A percentile compares a stretch with the other conserved stretches of the same genome.
Evolutionary conservation across 2,888 invertebrate species (phyloP).

Genomic region (Apamea crenata): DNA sequence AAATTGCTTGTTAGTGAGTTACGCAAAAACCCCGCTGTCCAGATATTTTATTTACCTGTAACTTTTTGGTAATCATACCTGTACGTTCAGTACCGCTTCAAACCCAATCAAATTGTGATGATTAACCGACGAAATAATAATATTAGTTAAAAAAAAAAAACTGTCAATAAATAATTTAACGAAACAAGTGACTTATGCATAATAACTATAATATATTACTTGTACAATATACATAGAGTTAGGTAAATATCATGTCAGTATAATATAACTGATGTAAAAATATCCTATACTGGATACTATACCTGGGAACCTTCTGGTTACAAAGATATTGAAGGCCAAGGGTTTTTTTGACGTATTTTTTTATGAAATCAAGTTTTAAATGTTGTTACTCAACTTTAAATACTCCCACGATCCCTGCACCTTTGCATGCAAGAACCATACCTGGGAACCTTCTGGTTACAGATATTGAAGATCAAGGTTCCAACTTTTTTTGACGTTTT

Average conservation of each 20-base stretch:
- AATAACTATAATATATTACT: slow-evolving; percentile 46
- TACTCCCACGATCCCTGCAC: no score
- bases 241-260: background rate
- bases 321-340: no score
- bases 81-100: slow-evolving; percentile 23
- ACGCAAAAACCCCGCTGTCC: background rate
- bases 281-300: no score
- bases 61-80: slow-evolving; percentile 8
- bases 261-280: no score
- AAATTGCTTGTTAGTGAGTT: background rate
- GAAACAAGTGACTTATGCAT: slow-evolving; percentile 67
- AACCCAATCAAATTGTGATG: slow-evolving; percentile 63
- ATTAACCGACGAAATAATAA: slow-evolving; percentile 61
- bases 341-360: no score
- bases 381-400: no score
- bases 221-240: slow-evolving; percentile 45
- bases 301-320: no score
- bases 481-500: no score
- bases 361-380: no score
- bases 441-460: no score
- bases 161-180: slow-evolving; percentile 74
- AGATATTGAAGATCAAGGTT: no score
- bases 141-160: slow-evolving; percentile 59
- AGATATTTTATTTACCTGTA: slow-evolving; percentile 3
- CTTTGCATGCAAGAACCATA: no score